These are phyloP conservation scores for Lithophane ornitopus DNA, from an alignment of 2,888 invertebrate genomes.

Conservation along the genomic window DNA sequence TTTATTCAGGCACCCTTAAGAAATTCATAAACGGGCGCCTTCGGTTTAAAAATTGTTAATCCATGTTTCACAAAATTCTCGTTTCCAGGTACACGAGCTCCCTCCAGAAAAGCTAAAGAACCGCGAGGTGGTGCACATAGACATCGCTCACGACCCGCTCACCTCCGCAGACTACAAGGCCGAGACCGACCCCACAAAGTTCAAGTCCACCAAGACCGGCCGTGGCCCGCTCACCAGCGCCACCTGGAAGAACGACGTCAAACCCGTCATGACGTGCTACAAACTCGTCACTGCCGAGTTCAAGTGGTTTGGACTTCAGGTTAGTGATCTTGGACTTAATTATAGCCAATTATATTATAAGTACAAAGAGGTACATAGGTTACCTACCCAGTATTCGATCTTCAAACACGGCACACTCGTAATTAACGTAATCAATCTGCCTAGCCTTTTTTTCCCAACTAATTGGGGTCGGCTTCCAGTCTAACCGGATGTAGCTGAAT, in stretches of 20 bases:
- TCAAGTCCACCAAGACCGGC: constrained; percentile 97
- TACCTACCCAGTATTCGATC: too few relatives aligned
- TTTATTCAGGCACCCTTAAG: too few relatives aligned
- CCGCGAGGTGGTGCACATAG: constrained; percentile 97
- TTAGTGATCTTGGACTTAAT: constrained; percentile 69
- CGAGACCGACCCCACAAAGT: constrained; percentile 92
- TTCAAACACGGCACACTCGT: too few relatives aligned
- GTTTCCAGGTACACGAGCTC: constrained; percentile 96
- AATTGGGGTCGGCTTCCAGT: too few relatives aligned
- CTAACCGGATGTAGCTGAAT: too few relatives aligned
- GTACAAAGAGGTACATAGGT: not conserved
- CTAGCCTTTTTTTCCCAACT: too few relatives aligned
- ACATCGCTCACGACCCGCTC: constrained; percentile 98
- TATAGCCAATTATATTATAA: not conserved
- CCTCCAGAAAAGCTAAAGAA: constrained; percentile 96
- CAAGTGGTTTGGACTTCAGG: constrained; percentile 99
- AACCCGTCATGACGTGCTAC: constrained; percentile 99
- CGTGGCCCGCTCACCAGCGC: constrained; percentile 96
- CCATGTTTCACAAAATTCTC: not conserved
- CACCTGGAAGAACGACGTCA: constrained; percentile 94
- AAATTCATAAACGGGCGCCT: not conserved
- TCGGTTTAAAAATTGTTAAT: not conserved
- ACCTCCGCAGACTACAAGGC: constrained; percentile 96
- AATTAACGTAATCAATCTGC: too few relatives aligned
- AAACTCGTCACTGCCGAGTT: constrained; percentile 99